Evolutionary conservation across 2,113 vertebrate species (phyloP).

Genomic region (Zosterops borbonicus): DNA sequence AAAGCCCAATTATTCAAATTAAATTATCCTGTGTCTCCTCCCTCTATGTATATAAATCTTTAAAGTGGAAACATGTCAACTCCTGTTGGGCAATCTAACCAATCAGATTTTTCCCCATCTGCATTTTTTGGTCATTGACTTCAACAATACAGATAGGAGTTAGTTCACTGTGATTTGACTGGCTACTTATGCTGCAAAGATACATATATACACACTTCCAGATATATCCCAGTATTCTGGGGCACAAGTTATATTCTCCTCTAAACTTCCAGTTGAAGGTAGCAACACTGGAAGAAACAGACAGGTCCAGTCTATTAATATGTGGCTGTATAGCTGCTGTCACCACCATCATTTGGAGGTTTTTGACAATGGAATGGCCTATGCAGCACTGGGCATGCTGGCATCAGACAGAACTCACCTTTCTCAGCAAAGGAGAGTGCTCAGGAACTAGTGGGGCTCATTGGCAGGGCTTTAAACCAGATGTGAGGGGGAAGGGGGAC

Average conservation of each 20-base stretch:
- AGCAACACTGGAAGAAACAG: background rate
- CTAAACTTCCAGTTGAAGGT: background rate
- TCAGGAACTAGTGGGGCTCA: background rate
- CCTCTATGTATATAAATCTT: background rate
- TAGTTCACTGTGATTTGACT: background rate
- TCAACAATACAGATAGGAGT: background rate
- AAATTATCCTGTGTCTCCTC: background rate
- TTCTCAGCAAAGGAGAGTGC: background rate
- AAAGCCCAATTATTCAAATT: background rate
- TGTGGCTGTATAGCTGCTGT: background rate
- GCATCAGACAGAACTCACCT: background rate
- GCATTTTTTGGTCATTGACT: background rate
- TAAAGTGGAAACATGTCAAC: background rate
- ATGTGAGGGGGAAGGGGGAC: background rate
- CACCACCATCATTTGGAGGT: background rate
- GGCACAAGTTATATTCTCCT: background rate
- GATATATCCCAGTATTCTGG: background rate
- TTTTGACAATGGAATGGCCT: background rate
- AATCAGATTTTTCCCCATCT: background rate
- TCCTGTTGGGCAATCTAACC: background rate
- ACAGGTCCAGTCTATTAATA: background rate
- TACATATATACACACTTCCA: background rate
- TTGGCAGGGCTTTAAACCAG: background rate
- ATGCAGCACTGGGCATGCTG: background rate
- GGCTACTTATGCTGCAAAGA: background rate